Percentiles rank a stretch among this genome's conserved stretches.
These are phyloP conservation scores for Dipus sagitta DNA, from an alignment of 2,797 vertebrate species.

Conservation along the genomic window DNA sequence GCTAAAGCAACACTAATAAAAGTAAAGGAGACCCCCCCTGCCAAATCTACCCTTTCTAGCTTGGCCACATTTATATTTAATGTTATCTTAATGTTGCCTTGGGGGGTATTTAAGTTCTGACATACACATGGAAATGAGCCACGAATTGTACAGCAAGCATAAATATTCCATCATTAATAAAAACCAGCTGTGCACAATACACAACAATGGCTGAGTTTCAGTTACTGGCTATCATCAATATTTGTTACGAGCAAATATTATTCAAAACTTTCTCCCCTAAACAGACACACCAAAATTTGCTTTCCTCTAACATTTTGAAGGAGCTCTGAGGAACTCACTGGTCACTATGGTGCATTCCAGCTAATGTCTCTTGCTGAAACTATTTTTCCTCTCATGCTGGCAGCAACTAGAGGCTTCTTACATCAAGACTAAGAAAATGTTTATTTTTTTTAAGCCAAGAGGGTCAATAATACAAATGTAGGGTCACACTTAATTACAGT, in stretches of 20 bases:
- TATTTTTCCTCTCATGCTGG: constrained; percentile 46
- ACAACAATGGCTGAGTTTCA: constrained; percentile 75
- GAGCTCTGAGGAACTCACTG: constrained; percentile 51
- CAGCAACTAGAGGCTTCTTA: constrained; percentile 10
- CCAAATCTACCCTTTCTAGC: constrained; percentile 57
- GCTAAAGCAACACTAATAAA: constrained; percentile 64
- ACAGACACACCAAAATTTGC: constrained; percentile 35
- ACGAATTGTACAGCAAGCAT: constrained; percentile 77
- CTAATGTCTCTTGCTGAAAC: constrained; percentile 56
- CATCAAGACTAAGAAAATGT: constrained; percentile 62
- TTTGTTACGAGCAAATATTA: constrained; percentile 76
- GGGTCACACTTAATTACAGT: constrained; percentile 66
- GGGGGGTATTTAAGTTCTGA: constrained; percentile 80
- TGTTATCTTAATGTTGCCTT: constrained; percentile 81
- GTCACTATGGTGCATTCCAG: constrained; percentile 52
- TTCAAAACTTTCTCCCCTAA: constrained; percentile 76
- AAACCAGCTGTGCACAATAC: constrained; percentile 80
- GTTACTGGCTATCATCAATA: constrained; percentile 80
- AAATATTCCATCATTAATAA: constrained; percentile 82
- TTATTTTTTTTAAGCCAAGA: constrained; percentile 25
- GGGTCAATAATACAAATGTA: constrained; percentile 56
- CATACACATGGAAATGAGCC: constrained; percentile 81
- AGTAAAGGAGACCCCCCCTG: neutral
- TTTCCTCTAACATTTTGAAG: constrained; percentile 57
- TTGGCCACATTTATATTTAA: constrained; percentile 78